phyloP scores from a whole-genome alignment of 2,888 invertebrate species.

The Brachylomia viminalis region DNA sequence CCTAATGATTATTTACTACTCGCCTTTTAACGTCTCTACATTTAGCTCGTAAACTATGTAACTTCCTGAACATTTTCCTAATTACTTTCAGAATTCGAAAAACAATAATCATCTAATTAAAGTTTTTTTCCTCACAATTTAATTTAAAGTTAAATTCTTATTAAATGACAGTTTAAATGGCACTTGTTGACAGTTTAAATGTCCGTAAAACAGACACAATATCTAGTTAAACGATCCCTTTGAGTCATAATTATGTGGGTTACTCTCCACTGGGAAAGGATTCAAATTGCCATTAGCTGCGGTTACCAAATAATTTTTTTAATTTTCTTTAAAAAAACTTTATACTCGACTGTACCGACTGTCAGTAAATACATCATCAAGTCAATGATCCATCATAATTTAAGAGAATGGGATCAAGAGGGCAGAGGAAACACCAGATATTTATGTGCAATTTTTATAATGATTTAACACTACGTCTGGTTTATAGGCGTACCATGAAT shows the following conservation, averaged over 20 bases:
- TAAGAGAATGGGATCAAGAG: constrained; percentile 81
- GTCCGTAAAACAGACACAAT: neutral
- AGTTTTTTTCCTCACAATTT: too few species aligned
- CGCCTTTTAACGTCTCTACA: neutral
- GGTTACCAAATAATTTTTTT: too few species aligned
- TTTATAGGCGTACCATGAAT: constrained; percentile 40
- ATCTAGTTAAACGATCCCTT: too few species aligned
- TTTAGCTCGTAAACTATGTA: neutral
- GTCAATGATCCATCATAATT: constrained; percentile 79
- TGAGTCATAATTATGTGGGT: too few species aligned
- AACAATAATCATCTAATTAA: neutral
- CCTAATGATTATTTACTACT: neutral
- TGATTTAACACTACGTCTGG: constrained; percentile 69
- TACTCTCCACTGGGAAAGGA: too few species aligned
- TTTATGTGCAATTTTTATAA: constrained; percentile 72
- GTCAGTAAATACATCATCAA: constrained; percentile 70
- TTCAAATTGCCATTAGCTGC: too few species aligned
- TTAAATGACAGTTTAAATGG: too few species aligned
- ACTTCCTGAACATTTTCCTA: neutral
- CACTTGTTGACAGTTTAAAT: too few species aligned
- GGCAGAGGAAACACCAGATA: constrained; percentile 78
- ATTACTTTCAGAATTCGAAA: neutral
- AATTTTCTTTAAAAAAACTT: neutral
- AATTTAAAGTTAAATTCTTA: too few species aligned
- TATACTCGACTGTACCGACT: constrained; percentile 67